Conservation (phyloP, 2,797 vertebrate species). For the Pyrocephalus nanus region DNA sequence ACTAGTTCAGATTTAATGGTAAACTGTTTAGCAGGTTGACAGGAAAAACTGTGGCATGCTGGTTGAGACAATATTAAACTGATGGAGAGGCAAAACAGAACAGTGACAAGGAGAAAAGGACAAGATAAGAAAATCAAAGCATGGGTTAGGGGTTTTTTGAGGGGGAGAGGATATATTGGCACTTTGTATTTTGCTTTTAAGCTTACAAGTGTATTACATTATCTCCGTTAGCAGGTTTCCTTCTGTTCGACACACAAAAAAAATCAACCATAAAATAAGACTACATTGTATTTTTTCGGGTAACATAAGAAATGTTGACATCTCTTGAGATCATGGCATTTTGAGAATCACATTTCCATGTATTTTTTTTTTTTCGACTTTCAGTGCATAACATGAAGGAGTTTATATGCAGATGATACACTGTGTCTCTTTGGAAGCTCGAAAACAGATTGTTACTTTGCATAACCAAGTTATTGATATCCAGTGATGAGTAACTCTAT, state of each 20-base stretch:
- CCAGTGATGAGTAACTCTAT: not conserved
- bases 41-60: not conserved
- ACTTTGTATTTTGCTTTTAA: not conserved
- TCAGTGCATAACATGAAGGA: not conserved
- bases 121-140: not conserved
- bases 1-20: not conserved
- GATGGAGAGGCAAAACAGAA: not conserved
- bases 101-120: not conserved
- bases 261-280: not conserved
- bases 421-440: not conserved
- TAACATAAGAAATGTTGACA: not conserved
- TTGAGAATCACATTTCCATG: not conserved
- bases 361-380: not conserved
- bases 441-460: conserved; percentile 45
- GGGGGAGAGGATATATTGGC: not conserved
- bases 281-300: not conserved
- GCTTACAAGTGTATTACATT: not conserved
- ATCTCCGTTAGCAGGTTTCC: not conserved
- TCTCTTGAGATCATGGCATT: not conserved
- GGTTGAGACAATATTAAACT: not conserved
- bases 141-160: not conserved
- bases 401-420: not conserved
- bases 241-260: not conserved
- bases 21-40: not conserved
- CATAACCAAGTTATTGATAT: conserved; percentile 44